A percentile compares a stretch with the other conserved stretches of the same genome.
These are phyloP conservation scores for Himalopsyche japonica DNA, from an alignment of 2,888 invertebrate genomes.

Conservation along the genomic window DNA sequence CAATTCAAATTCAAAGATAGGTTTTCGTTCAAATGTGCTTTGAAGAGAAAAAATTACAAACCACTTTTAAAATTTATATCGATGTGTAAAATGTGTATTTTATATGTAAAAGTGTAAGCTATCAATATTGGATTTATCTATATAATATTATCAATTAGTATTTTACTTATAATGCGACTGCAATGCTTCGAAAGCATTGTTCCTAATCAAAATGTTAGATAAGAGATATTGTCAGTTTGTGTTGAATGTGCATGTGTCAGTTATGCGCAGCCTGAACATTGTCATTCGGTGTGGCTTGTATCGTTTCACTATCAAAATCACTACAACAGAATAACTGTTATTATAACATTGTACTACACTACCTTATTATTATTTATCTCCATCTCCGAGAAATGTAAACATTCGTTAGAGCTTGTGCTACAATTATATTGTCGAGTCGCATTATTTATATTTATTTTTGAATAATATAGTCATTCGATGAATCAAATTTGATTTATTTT, in stretches of 20 bases:
- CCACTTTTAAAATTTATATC: too few species aligned
- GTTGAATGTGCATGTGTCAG: slow-evolving; percentile 2
- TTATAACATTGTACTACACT: background rate
- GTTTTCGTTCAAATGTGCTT: too few species aligned
- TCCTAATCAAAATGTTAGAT: background rate
- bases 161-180: background rate
- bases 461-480: background rate
- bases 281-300: slow-evolving; percentile 15
- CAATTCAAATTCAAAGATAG: too few species aligned
- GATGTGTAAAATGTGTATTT: too few species aligned
- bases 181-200: background rate
- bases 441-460: background rate
- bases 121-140: too few species aligned
- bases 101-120: too few species aligned
- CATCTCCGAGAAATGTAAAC: background rate
- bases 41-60: too few species aligned
- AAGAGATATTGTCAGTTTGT: background rate
- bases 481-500: background rate
- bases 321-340: slow-evolving; percentile 3
- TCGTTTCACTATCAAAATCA: slow-evolving; percentile 29
- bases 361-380: background rate
- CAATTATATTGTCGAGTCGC: background rate
- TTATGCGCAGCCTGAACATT: slow-evolving; percentile 10
- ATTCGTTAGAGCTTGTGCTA: background rate
- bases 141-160: background rate